Percentiles rank a stretch among this genome's conserved stretches.
phyloP scores from a whole-genome alignment of 2,888 invertebrate species.

The Salticus scenicus region DNA sequence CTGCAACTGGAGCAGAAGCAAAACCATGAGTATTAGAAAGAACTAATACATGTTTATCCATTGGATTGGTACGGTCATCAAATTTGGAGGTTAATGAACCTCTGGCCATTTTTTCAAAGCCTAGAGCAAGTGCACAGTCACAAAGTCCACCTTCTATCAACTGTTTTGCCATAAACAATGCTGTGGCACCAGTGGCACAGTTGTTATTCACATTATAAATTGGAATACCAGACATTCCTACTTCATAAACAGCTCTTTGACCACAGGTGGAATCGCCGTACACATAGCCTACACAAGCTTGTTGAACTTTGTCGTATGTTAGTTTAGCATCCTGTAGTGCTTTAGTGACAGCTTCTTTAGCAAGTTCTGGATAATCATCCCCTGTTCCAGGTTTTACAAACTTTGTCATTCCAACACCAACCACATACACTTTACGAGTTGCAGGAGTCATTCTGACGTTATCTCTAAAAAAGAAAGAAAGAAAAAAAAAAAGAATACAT shows the following conservation, averaged over 20 bases:
- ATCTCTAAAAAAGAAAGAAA: neutral
- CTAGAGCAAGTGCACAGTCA: constrained; percentile 83
- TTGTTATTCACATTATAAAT: constrained; percentile 99
- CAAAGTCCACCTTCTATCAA: constrained; percentile 85
- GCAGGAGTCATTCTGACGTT: neutral
- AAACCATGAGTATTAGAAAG: constrained; percentile 90
- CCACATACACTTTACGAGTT: constrained; percentile 83
- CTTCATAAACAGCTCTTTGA: constrained; percentile 93
- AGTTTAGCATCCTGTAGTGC: constrained; percentile 90
- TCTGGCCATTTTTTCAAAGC: constrained; percentile 98
- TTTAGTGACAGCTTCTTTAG: constrained; percentile 91
- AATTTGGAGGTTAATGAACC: constrained; percentile 89
- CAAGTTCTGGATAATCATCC: constrained; percentile 95
- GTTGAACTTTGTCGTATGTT: constrained; percentile 85
- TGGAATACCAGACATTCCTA: constrained; percentile 97
- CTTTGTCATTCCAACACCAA: constrained; percentile 99
- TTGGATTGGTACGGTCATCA: constrained; percentile 88
- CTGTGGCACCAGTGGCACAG: constrained; percentile 97
- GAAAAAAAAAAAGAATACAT: too few relatives aligned
- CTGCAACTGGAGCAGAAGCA: constrained; percentile 88
- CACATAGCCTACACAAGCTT: constrained; percentile 94
- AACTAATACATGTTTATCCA: constrained; percentile 89
- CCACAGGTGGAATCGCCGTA: constrained; percentile 97
- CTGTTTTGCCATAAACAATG: constrained; percentile 92
- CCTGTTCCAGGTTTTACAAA: constrained; percentile 94